Evolutionary conservation across 2,888 invertebrate genomes (phyloP), one percentile per base, ranked within the genome.

Genomic region (Rhingia rostrata): DNA sequence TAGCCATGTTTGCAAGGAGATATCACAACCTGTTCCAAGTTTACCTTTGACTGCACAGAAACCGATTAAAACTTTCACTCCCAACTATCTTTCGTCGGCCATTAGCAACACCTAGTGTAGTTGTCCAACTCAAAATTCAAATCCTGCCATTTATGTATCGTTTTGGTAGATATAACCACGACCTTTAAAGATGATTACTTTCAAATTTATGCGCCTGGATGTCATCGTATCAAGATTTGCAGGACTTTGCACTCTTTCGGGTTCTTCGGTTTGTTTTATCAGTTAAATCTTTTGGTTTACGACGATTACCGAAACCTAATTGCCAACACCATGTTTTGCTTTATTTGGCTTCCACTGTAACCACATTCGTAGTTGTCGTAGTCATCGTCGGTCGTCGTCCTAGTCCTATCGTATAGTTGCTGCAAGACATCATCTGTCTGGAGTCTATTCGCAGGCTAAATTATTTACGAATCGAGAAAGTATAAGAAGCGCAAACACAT

Each of bases 251-350:
- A 45, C 45, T 45, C 0, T 12, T 49, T n/a, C 49, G 6, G 14
- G 12, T 14, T 49, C 6, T 7, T 14, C 3, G 12, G 4, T 49
- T 4, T 45, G 45, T 10, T 22, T 14, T 49, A 1, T 49, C 22
- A 7, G 6, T 49, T 22, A 49, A 6, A 49, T 14, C 14, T 49
- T 4, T 14, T 49, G 49, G 6, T 14, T 14, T 49, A 49, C 14
- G 6, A n/a, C 14, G 22, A n/a, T 14, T 6, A 14, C 22, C 14
- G 7, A 14, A 14, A 45, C 10, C 22, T 14, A 49, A 49, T 49
- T 49, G 49, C 49, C 14, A 49, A 49, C 49, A 49, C 14, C 49
- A 14, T 22, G 22, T 49, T 61, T 39, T 45, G 10, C 45, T 45
- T 10, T 12, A 45, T 4, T 10, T 12, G 9, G 1, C 0, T 10